Evolutionary conservation across 2,113 vertebrate species (phyloP).

Genomic region (Neomonachus schauinslandi): DNA sequence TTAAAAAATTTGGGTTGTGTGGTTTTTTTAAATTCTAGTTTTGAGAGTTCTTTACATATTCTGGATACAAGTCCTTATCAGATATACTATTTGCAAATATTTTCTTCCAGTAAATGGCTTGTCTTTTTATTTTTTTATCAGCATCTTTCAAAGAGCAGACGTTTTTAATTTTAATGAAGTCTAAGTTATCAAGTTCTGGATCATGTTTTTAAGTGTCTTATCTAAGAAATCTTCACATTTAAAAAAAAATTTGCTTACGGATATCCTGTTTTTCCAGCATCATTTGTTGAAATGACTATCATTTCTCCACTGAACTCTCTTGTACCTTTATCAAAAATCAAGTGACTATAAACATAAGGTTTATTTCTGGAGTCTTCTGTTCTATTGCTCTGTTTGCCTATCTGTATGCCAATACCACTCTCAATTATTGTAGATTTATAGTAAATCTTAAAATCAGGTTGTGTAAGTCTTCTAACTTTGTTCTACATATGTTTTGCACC

Average conservation of each 20-base stretch:
- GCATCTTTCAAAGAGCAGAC: not conserved
- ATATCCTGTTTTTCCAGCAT: not conserved
- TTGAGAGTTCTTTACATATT: conserved; percentile 10
- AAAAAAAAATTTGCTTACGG: not conserved
- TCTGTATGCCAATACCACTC: not conserved
- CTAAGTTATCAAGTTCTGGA: not conserved
- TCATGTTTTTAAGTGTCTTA: not conserved
- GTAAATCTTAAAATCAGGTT: conserved; percentile 25
- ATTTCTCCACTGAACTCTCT: not conserved
- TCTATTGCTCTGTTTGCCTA: not conserved
- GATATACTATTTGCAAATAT: not conserved
- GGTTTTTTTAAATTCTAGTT: not conserved
- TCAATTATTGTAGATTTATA: conserved; percentile 8
- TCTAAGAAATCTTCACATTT: conserved; percentile 36
- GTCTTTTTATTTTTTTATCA: conserved; percentile 21
- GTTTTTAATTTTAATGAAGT: conserved; percentile 27
- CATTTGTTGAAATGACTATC: not conserved
- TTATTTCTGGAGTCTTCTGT: conserved; percentile 7
- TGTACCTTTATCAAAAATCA: not conserved
- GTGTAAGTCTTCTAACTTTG: not conserved
- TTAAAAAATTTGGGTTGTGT: not conserved
- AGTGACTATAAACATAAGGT: not conserved
- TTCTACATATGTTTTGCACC: conserved; percentile 21
- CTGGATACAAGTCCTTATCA: not conserved
- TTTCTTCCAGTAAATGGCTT: conserved; percentile 21